A percentile compares a stretch with the other conserved stretches of the same genome.
phyloP scores from a whole-genome alignment of 2,113 vertebrate genomes.

The Rhegmatorhina hoffmannsi region DNA sequence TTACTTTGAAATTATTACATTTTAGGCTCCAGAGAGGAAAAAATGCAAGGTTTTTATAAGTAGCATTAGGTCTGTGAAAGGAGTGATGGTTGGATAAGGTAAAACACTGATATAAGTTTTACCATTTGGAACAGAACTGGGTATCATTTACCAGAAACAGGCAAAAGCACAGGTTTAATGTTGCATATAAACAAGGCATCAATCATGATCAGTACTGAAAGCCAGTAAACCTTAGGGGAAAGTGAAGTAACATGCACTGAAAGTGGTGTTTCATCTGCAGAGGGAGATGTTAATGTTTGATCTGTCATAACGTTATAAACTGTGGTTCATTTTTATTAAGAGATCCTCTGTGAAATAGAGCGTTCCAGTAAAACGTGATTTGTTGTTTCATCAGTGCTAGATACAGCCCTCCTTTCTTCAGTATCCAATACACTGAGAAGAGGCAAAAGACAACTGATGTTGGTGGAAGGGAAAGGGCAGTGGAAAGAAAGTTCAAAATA shows the following conservation, averaged over 20 bases:
- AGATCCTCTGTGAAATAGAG: conserved; percentile 31
- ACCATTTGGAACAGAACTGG: conserved; percentile 9
- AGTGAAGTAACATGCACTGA: conserved; percentile 6
- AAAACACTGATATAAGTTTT: conserved; percentile 44
- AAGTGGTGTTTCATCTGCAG: conserved; percentile 10
- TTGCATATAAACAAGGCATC: conserved; percentile 47
- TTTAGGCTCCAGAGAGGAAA: background rate
- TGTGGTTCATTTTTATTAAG: conserved; percentile 48
- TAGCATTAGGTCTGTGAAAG: background rate
- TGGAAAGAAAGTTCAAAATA: background rate
- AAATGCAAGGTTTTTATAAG: background rate
- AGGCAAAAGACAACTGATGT: background rate
- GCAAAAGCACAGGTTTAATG: conserved; percentile 39
- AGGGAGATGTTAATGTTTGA: conserved; percentile 17
- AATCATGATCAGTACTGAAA: conserved; percentile 44
- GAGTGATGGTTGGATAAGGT: background rate
- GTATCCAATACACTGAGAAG: background rate
- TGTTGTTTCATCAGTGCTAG: conserved; percentile 5
- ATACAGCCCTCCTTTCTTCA: background rate
- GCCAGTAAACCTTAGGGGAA: conserved; percentile 14
- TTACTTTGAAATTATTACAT: conserved; percentile 19
- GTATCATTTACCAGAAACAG: conserved; percentile 47
- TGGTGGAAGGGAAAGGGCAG: background rate
- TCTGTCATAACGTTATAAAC: background rate
- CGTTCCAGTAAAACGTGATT: background rate